Base-by-base conservation (phyloP, 2,113 vertebrate genomes). In the Sphaerodactylus townsendi region DNA sequence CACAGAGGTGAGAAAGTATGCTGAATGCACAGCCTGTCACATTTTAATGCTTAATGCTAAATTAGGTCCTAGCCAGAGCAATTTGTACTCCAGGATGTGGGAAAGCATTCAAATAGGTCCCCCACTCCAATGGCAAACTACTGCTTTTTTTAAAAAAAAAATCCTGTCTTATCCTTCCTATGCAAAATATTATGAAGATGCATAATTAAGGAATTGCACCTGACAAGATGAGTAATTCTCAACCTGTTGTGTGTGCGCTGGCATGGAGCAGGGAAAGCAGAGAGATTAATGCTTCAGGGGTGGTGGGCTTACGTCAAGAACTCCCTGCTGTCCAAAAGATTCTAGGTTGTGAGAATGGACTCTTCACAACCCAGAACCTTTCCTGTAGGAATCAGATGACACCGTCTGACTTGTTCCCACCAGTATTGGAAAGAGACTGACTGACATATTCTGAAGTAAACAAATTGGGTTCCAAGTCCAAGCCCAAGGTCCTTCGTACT, bases 91-190 rank as follows among this genome's bases (percentile, higher is more conserved):
- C 70, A 59, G 62, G 56, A 71, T n/a, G 56, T 65, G 79, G 77
- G 64, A 80, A 84, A 44, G 23, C 71, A 84, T 72, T 86, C 17
- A 0, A 71, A 10, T 9, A 15, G 48, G 82, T 86, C 81, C 17
- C 10, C 3, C 3, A 6, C 59, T 9, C 59, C 30, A 0, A 2
- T 77, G 46, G 9, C 80, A 90, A 88, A 84, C 35, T 33, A 35
- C 35, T 65, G 19, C 70, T 85, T 79, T 85, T 21, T 1, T 5
- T 76, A n/a, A n/a, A n/a, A 81, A 74, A 70, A 71, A 17, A 85
- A 28, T 28, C 80, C 88, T 66, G 2, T 82, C 76, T 88, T 82
- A 90, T n/a, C 15, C 0, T 23, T 88, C 65, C 37, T 88, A 70
- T 59, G 48, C 10, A 81, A 56, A 64, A 30, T 77, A 50, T 66